Conservation (phyloP, 2,113 vertebrate genomes). For the Callionymus lyra region DNA sequence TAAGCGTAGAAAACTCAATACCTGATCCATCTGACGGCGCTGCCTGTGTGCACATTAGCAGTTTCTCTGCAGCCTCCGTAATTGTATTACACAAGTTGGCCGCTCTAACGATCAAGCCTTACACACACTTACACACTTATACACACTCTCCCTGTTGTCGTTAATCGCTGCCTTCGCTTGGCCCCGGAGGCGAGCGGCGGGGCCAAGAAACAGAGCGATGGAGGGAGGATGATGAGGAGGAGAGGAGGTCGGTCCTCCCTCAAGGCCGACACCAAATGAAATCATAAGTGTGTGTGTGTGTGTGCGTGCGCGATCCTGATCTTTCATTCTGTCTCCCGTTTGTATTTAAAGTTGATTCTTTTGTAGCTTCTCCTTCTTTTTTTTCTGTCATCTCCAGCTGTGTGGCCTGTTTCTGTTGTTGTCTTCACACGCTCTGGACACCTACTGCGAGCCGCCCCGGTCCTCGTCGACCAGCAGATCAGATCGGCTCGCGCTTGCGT, state of each 20-base stretch:
- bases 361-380: conserved; percentile 31
- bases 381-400: conserved; percentile 42
- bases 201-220: conserved; percentile 47
- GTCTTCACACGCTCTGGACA: conserved; percentile 32
- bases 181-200: conserved; percentile 45
- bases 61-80: conserved; percentile 67
- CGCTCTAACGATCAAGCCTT: conserved; percentile 67
- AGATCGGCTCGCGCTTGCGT: conserved; percentile 28
- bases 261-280: conserved; percentile 49
- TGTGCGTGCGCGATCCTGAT: conserved; percentile 14
- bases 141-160: conserved; percentile 58
- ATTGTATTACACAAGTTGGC: conserved; percentile 73
- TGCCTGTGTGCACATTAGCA: conserved; percentile 70
- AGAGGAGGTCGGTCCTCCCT: conserved; percentile 31
- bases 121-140: conserved; percentile 67
- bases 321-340: conserved; percentile 19
- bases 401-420: conserved; percentile 46
- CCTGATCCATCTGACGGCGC: conserved; percentile 68
- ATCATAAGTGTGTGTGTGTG: conserved; percentile 17
- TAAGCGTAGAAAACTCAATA: conserved; percentile 73
- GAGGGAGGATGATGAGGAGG: conserved; percentile 45
- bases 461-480: conserved; percentile 37
- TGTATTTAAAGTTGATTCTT: conserved; percentile 25
- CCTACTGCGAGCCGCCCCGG: conserved; percentile 41
- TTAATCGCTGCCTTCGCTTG: conserved; percentile 62